phyloP scores from a whole-genome alignment of 2,797 vertebrate species.

The Pseudopleuronectes americanus region DNA sequence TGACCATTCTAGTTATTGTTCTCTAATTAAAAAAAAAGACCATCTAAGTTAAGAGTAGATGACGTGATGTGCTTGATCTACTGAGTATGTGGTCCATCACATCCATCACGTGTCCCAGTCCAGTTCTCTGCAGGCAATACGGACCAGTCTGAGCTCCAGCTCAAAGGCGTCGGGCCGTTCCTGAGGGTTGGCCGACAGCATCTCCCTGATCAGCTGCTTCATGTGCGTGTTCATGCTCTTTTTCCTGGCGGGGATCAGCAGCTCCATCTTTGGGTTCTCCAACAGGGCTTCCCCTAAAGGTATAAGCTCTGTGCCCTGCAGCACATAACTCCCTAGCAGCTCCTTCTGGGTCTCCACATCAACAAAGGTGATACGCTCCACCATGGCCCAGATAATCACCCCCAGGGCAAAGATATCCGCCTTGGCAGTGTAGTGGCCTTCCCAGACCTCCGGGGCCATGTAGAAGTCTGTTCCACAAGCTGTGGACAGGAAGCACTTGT shows the following conservation, averaged over 20 bases:
- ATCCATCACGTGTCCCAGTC: slow-evolving; percentile 94
- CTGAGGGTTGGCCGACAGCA: slow-evolving; percentile 96
- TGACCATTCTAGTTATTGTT: slow-evolving; percentile 40
- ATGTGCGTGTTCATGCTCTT: slow-evolving; percentile 95
- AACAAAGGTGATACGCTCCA: slow-evolving; percentile 95
- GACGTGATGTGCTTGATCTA: slow-evolving; percentile 50
- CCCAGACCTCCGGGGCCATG: slow-evolving; percentile 98
- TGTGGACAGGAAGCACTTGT: slow-evolving; percentile 96
- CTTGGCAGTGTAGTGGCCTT: slow-evolving; percentile 97
- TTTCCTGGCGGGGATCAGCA: slow-evolving; percentile 93
- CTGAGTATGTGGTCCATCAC: slow-evolving; percentile 24
- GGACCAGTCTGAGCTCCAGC: slow-evolving; percentile 93
- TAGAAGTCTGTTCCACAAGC: slow-evolving; percentile 97
- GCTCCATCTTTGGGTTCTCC: slow-evolving; percentile 97
- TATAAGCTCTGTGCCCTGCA: slow-evolving; percentile 91
- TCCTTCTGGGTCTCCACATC: slow-evolving; percentile 96
- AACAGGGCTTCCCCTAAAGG: slow-evolving; percentile 94
- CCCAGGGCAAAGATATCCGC: slow-evolving; percentile 97
- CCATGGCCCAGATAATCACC: slow-evolving; percentile 98
- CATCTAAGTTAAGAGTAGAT: slow-evolving; percentile 28
- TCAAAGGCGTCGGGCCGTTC: slow-evolving; percentile 95
- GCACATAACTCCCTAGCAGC: slow-evolving; percentile 93
- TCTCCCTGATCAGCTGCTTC: slow-evolving; percentile 96
- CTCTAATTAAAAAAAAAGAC: slow-evolving; percentile 35
- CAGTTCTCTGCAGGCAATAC: slow-evolving; percentile 95